Base-by-base conservation (phyloP, 2,888 invertebrate genomes). In the Cartodere bifasciata region DNA sequence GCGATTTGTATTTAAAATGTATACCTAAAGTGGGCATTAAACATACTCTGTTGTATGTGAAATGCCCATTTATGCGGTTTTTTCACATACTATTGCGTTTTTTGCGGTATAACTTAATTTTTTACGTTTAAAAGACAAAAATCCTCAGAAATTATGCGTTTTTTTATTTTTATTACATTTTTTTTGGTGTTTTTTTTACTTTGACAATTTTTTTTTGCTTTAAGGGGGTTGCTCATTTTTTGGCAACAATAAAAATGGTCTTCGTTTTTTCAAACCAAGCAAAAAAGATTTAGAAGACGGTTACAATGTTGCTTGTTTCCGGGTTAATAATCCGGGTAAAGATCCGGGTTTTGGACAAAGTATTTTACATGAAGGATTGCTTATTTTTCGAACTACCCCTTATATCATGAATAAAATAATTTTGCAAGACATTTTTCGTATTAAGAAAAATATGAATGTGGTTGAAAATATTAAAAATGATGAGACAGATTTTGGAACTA, bases 311-410 rank as follows among this genome's bases (percentile, higher is more conserved):
- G 86, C 87, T 2, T 74, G 77, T 41, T 82, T 80, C 48, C 76
- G 78, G 46, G 72, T 80, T 16, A 79, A 85, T 48, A 79, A 80
- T 28, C 66, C 71, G 13, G 76, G 77, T 2, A 79, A 79, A 45
- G 90, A 90, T 53, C 85, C 78, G 45, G 92, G 91, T 0, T 95
- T 87, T 53, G 94, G 92, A 0, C 92, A 95, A 60, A 94, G 92
- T 52, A 75, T 95, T 45, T 62, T 95, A 13, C 87, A 91, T 52
- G 73, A 83, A 33, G 77, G 80, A 16, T 79, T 87, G 55, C 63
- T 92, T 5, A 81, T 92, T 25, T 91, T 94, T 56, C 84, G 90
- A 44, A 87, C 88, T 1, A 85, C 87, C 0, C 88, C 88, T 0
- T 88, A 88, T 49, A 83, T 82, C 43, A 68, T 77, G 22, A 70